Conservation (phyloP, 1,140 invertebrate genomes). For the Sycophila sp. region DNA sequence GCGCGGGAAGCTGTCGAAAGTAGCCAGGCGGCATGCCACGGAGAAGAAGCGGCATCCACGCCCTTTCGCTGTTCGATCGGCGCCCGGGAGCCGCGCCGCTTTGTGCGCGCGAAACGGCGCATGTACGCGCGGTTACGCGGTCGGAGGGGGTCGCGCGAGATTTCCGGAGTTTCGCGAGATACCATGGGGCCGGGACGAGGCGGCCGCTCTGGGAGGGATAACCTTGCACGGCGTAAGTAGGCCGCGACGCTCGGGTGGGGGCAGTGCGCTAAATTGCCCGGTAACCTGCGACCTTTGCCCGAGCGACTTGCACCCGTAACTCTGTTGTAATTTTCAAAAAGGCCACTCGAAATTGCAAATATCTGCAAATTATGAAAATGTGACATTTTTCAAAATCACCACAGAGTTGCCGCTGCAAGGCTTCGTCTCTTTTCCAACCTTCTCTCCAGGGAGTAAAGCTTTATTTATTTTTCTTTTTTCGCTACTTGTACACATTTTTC, state of each 20-base stretch:
- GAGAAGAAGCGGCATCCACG: conserved; percentile 46
- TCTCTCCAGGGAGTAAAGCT: neutral
- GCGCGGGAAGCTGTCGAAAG: neutral
- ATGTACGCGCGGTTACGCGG: neutral
- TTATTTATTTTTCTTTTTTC: neutral
- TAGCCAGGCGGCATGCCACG: neutral
- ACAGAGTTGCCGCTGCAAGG: too few species aligned
- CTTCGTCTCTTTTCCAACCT: neutral
- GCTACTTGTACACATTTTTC: too few species aligned
- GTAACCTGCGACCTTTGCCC: conserved; percentile 47
- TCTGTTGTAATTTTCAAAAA: too few species aligned
- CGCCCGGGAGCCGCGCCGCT: neutral
- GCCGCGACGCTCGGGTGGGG: conserved; percentile 43
- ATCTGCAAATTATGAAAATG: too few species aligned
- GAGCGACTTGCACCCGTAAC: too few species aligned
- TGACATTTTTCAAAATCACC: too few species aligned
- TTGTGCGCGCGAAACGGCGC: neutral
- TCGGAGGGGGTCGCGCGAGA: too few species aligned
- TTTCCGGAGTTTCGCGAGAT: conserved; percentile 39
- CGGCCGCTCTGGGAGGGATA: conserved; percentile 20
- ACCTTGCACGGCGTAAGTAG: conserved; percentile 42
- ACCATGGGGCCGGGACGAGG: conserved; percentile 39
- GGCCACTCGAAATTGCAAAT: too few species aligned
- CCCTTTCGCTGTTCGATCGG: conserved; percentile 57
- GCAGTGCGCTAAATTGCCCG: conserved; percentile 53